Evolutionary conservation across 2,888 invertebrate genomes (phyloP).

Genomic region (Campoplex nolae): DNA sequence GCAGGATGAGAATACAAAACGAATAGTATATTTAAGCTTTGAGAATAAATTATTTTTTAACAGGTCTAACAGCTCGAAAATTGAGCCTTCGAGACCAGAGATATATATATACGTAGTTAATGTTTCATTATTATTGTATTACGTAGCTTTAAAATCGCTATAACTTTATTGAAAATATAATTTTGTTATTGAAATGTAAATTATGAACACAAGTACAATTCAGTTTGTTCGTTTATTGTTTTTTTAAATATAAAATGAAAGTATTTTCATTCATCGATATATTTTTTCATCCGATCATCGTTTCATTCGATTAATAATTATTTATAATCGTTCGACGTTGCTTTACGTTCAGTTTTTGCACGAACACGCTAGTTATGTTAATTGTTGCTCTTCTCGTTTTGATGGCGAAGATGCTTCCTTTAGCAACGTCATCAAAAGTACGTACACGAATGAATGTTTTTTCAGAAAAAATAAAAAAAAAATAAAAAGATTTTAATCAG

Average conservation of each 20-base stretch:
- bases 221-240: neutral
- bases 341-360: neutral
- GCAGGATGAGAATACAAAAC: slow-evolving; percentile 74
- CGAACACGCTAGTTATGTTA: neutral
- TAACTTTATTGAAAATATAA: neutral
- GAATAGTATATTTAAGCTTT: slow-evolving; percentile 75
- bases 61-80: neutral
- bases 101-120: slow-evolving; percentile 48
- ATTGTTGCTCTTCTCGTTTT: neutral
- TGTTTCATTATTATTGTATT: slow-evolving; percentile 34
- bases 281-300: neutral
- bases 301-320: neutral
- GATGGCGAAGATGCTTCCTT: neutral
- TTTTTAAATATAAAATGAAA: neutral
- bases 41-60: slow-evolving; percentile 75
- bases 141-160: neutral
- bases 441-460: neutral
- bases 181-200: neutral
- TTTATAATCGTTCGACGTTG: neutral
- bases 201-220: neutral
- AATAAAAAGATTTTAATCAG: neutral
- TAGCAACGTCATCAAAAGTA: neutral
- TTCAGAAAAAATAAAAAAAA: neutral
- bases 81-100: slow-evolving; percentile 40
- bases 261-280: neutral